Percentiles rank a stretch among this genome's conserved stretches.
Conservation (phyloP, 2,797 vertebrate genomes). For the Scyliorhinus canicula region DNA sequence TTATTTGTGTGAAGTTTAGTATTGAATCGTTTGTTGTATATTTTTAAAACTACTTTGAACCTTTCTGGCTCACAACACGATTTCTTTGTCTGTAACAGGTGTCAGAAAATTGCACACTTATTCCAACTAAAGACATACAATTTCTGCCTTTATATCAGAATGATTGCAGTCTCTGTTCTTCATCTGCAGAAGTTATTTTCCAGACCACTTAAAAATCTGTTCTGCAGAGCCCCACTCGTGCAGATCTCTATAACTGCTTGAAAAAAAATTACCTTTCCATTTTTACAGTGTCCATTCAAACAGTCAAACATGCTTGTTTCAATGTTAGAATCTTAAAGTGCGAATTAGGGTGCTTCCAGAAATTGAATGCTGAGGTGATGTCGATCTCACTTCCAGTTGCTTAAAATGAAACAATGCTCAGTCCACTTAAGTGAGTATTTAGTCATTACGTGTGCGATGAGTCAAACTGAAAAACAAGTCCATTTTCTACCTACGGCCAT, state of each 20-base stretch:
- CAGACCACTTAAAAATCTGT: not conserved
- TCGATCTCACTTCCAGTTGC: not conserved
- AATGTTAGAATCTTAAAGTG: not conserved
- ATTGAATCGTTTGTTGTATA: not conserved
- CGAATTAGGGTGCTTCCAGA: not conserved
- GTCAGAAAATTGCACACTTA: not conserved
- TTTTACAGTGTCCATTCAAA: not conserved
- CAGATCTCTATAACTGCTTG: not conserved
- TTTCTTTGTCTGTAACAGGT: not conserved
- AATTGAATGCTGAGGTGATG: not conserved
- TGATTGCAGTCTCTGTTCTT: not conserved
- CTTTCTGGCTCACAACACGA: not conserved
- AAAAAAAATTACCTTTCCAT: not conserved
- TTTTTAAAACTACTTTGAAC: not conserved
- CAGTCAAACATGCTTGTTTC: not conserved
- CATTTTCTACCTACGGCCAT: not conserved
- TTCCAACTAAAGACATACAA: not conserved
- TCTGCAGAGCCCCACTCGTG: not conserved
- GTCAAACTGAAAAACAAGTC: conserved; percentile 1
- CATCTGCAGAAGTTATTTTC: conserved; percentile 3
- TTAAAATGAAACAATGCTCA: not conserved
- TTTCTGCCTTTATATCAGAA: not conserved
- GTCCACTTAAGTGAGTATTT: not conserved
- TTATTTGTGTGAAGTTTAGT: not conserved
- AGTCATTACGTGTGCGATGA: not conserved